Evolutionary conservation across 2,113 vertebrate species (phyloP).

Genomic region (Sinocyclocheilus maitianheensis): DNA sequence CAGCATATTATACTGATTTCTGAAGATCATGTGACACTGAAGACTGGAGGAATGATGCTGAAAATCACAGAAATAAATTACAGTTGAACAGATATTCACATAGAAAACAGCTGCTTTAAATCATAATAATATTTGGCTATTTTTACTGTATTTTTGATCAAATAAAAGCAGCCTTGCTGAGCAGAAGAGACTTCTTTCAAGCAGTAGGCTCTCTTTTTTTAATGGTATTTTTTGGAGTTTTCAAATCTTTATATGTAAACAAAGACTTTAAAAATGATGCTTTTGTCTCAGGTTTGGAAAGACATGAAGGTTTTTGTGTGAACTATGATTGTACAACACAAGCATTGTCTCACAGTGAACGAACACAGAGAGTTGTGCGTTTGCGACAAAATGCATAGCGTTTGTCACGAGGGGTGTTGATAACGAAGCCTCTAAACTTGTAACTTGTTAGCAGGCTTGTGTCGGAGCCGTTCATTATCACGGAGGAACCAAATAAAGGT

Average conservation of each 20-base stretch:
- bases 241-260: neutral
- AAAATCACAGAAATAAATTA: neutral
- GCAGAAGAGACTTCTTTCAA: too few relatives aligned
- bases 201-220: neutral
- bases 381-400: neutral
- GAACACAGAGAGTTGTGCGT: neutral
- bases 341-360: neutral
- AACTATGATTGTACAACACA: neutral
- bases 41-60: neutral
- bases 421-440: constrained; percentile 23
- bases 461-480: constrained; percentile 60
- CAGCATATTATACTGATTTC: neutral
- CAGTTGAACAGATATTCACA: neutral
- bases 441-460: constrained; percentile 35
- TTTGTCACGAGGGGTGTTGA: neutral
- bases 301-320: neutral
- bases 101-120: neutral
- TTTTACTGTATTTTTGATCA: neutral
- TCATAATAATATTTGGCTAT: neutral
- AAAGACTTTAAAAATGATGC: neutral
- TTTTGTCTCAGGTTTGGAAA: neutral
- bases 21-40: constrained; percentile 4
- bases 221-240: neutral
- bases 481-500: constrained; percentile 52
- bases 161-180: neutral